These are phyloP conservation scores for Erebia palarica DNA, from an alignment of 2,888 invertebrate species.

Conservation along the genomic window DNA sequence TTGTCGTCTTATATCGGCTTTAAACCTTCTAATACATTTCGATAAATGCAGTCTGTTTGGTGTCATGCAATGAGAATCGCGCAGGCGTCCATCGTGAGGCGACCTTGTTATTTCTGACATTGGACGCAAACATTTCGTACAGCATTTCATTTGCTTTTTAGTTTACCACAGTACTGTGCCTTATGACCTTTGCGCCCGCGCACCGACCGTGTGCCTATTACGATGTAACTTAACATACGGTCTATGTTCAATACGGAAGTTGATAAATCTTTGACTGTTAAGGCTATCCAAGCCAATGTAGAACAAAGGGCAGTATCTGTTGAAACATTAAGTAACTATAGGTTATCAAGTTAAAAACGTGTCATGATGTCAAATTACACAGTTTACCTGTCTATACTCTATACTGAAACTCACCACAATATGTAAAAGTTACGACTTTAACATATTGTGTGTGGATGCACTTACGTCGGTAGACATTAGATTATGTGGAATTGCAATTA, in stretches of 20 bases:
- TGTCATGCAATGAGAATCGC: slow-evolving; percentile 43
- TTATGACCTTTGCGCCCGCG: slow-evolving; percentile 54
- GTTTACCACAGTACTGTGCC: slow-evolving; percentile 34
- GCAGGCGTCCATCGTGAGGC: slow-evolving; percentile 68
- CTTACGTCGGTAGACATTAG: background rate
- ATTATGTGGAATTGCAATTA: background rate
- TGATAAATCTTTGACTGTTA: background rate
- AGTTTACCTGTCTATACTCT: too few species aligned
- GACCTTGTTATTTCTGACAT: slow-evolving; percentile 74
- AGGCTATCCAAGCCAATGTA: background rate
- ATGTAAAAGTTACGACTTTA: too few species aligned
- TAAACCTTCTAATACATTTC: background rate
- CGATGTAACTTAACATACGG: background rate
- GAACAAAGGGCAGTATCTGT: background rate
- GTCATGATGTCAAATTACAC: too few species aligned
- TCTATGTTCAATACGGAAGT: background rate
- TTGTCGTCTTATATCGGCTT: too few species aligned
- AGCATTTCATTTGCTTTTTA: slow-evolving; percentile 52
- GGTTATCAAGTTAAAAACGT: too few species aligned
- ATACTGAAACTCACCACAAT: too few species aligned
- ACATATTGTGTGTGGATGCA: too few species aligned
- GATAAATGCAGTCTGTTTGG: slow-evolving; percentile 1
- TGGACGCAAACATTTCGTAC: slow-evolving; percentile 68
- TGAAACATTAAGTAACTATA: too few species aligned
- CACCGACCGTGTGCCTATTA: slow-evolving; percentile 27